Conservation (phyloP, 1,140 invertebrate genomes). For the Drosophila saltans region DNA sequence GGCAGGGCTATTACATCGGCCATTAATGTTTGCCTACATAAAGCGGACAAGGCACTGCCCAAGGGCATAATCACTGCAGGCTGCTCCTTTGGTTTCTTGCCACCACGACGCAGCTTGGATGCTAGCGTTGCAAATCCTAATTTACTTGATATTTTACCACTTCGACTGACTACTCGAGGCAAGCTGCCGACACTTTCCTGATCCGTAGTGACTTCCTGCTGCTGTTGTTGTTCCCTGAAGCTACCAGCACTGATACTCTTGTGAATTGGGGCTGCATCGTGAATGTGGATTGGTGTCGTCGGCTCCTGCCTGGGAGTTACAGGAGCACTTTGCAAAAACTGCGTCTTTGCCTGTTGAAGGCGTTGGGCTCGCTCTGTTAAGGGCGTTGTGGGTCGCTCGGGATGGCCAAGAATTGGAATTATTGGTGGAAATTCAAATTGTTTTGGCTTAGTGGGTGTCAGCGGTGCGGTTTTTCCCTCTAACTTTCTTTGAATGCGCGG, state of each 20-base stretch:
- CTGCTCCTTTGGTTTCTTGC: slow-evolving; percentile 67
- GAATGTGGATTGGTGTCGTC: slow-evolving; percentile 32
- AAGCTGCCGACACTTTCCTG: slow-evolving; percentile 76
- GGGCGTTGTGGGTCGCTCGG: slow-evolving; percentile 65
- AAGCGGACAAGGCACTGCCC: slow-evolving; percentile 64
- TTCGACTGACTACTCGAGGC: slow-evolving; percentile 67
- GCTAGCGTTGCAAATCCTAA: slow-evolving; percentile 87
- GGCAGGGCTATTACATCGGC: slow-evolving; percentile 68
- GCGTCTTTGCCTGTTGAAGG: slow-evolving; percentile 86
- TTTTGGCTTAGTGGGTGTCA: slow-evolving; percentile 69
- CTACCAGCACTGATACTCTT: slow-evolving; percentile 89
- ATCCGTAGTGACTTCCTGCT: slow-evolving; percentile 50
- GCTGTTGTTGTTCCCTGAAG: slow-evolving; percentile 83
- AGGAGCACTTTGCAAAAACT: slow-evolving; percentile 84
- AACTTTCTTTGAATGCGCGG: slow-evolving; percentile 71
- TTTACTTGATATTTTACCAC: slow-evolving; percentile 78
- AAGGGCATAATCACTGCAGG: neutral
- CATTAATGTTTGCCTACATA: slow-evolving; percentile 73
- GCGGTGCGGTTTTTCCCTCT: slow-evolving; percentile 47
- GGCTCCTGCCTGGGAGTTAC: slow-evolving; percentile 58
- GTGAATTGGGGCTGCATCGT: slow-evolving; percentile 37
- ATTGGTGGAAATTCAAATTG: slow-evolving; percentile 71
- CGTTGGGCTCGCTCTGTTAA: slow-evolving; percentile 84
- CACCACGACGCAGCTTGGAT: slow-evolving; percentile 85
- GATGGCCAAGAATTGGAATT: neutral